phyloP scores from a whole-genome alignment of 2,797 vertebrate species.

The Cyprinella venusta region DNA sequence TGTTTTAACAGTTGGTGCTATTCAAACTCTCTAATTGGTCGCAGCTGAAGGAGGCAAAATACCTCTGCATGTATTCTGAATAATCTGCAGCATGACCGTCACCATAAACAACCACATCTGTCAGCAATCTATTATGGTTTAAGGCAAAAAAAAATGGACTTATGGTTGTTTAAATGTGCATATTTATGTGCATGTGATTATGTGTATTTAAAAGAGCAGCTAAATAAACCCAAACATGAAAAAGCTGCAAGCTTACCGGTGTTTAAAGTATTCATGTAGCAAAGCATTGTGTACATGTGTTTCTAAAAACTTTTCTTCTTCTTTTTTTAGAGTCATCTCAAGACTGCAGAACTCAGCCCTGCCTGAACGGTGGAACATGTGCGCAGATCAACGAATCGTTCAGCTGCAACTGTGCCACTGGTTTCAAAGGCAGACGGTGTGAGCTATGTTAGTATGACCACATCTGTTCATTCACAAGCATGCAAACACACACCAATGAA shows the following conservation, averaged over 20 bases:
- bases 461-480: slow-evolving; percentile 10
- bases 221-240: slow-evolving; percentile 33
- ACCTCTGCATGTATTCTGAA: slow-evolving; percentile 4
- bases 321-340: slow-evolving; percentile 76
- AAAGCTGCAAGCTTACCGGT: not conserved
- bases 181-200: slow-evolving; percentile 6
- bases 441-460: slow-evolving; percentile 86
- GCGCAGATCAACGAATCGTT: slow-evolving; percentile 69
- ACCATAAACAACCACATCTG: slow-evolving; percentile 25
- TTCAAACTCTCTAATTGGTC: slow-evolving; percentile 50
- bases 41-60: slow-evolving; percentile 50
- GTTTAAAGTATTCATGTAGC: not conserved
- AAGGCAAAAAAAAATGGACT: not conserved
- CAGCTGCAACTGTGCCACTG: slow-evolving; percentile 81
- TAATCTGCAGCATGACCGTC: slow-evolving; percentile 26
- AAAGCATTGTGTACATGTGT: slow-evolving; percentile 13
- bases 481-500: not conserved
- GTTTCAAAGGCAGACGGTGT: slow-evolving; percentile 90
- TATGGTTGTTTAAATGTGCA: slow-evolving; percentile 4
- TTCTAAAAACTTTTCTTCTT: slow-evolving; percentile 61
- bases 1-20: slow-evolving; percentile 26
- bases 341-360: slow-evolving; percentile 82
- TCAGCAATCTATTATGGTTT: slow-evolving; percentile 27
- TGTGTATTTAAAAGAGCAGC: slow-evolving; percentile 28
- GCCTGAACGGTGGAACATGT: slow-evolving; percentile 91